Evolutionary conservation across 2,797 vertebrate species (phyloP), one percentile per base, ranked within the genome.

Genomic region (Esox lucius): DNA sequence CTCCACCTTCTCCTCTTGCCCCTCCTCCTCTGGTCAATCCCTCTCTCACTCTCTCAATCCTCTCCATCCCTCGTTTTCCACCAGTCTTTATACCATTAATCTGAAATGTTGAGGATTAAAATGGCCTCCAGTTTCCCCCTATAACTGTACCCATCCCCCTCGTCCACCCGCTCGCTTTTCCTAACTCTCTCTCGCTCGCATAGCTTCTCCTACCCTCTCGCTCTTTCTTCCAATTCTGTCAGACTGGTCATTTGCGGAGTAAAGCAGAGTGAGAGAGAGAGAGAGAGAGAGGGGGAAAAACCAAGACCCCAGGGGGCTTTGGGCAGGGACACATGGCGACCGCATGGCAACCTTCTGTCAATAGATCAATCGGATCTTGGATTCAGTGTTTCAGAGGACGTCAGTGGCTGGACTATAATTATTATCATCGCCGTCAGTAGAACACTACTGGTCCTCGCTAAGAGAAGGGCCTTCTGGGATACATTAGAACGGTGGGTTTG

Each of bases 101-200:
- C 93, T 92, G 86, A 89, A 93, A 92, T 87, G 87, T 80, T n/a
- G 72, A 70, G 89, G 93, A 93, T 94, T 93, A 93, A 90, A 86
- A 84, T 72, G 84, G 71, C 86, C 78, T 87, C 83, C 87, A 86
- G 84, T 84, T 86, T 33, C 68, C 76, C 83, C 84, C 83, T 77
- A 84, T 90, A 89, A 91, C 85, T 90, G 89, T 89, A 88, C 75
- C 75, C 78, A 72, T 74, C 75, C 69, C 78, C 73, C 72, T 51
- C 61, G 48, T 26, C 64, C 70, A 42, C 56, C 28, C n/a, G 31
- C 68, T 64, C 77, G 51, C 67, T 61, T 68, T 33, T 56, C 64
- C 74, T 68, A 3, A 64, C 70, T 51, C 56, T 59, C 19, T 56
- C 70, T 64, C 77, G 65, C 66, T 59, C 70, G 24, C 62, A 62